These are phyloP conservation scores for Petaurus breviceps DNA, from an alignment of 2,113 vertebrate genomes.

Conservation along the genomic window DNA sequence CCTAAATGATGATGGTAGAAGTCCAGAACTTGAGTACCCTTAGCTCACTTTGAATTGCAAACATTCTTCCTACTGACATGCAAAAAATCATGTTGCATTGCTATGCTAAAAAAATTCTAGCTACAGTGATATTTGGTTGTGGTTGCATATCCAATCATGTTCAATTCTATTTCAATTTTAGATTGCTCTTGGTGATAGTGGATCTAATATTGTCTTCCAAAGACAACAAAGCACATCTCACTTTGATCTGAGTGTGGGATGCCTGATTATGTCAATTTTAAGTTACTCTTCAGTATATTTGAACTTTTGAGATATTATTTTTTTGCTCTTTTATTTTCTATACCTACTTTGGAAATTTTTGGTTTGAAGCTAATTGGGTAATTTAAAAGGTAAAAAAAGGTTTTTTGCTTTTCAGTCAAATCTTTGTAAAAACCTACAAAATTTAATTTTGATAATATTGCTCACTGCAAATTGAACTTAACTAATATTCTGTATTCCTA, in stretches of 20 bases:
- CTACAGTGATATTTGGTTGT: background rate
- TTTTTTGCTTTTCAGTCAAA: conserved; percentile 30
- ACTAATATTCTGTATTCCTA: conserved; percentile 6
- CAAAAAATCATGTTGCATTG: conserved; percentile 33
- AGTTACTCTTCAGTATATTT: background rate
- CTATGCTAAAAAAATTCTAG: background rate
- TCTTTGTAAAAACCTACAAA: conserved; percentile 45
- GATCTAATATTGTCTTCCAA: background rate
- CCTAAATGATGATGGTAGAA: background rate
- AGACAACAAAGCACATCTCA: background rate
- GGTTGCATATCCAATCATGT: background rate
- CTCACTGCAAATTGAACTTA: conserved; percentile 25
- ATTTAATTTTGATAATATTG: conserved; percentile 5
- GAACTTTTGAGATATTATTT: background rate
- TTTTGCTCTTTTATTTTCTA: conserved; percentile 2
- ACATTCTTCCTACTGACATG: conserved; percentile 36
- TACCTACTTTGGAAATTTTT: conserved; percentile 23
- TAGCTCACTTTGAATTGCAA: conserved; percentile 33
- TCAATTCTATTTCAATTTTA: background rate
- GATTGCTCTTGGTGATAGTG: conserved; percentile 19
- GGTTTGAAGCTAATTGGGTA: conserved; percentile 24
- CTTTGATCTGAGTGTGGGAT: conserved; percentile 28
- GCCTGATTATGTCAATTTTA: conserved; percentile 11
- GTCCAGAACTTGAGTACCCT: background rate
- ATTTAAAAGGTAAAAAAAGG: conserved; percentile 18